These are phyloP conservation scores for Beris chalybata DNA, from an alignment of 2,888 invertebrate genomes.

Conservation along the genomic window DNA sequence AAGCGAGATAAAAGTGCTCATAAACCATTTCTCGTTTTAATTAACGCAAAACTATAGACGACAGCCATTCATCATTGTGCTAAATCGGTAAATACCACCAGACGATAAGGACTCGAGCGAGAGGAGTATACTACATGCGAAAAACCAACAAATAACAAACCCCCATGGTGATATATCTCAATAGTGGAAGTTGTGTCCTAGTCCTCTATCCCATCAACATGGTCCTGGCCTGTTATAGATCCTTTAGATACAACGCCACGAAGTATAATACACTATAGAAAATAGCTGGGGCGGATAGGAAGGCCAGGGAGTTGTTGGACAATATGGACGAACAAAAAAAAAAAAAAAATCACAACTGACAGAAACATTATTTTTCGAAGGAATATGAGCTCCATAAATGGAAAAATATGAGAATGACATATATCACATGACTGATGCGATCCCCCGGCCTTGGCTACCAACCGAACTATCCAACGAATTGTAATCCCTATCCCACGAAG, in stretches of 20 bases:
- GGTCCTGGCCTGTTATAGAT: too few relatives aligned
- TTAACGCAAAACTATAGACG: constrained; percentile 38
- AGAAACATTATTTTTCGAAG: constrained; percentile 38
- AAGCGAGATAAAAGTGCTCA: constrained; percentile 31
- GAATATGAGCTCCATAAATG: constrained; percentile 37
- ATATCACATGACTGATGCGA: constrained; percentile 26
- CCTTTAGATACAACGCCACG: too few relatives aligned
- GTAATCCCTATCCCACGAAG: too few relatives aligned
- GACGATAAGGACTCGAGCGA: constrained; percentile 27
- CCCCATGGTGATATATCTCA: too few relatives aligned
- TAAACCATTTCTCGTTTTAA: constrained; percentile 38
- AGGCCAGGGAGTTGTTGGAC: constrained; percentile 10
- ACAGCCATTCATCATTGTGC: constrained; percentile 36
- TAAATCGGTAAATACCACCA: constrained; percentile 34
- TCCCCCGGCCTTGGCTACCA: neutral
- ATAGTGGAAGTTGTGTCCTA: too few relatives aligned
- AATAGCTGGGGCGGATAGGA: too few relatives aligned
- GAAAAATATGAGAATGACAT: constrained; percentile 38
- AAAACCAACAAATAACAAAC: neutral
- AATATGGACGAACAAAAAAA: constrained; percentile 21
- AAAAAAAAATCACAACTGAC: constrained; percentile 36
- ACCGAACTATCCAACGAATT: too few relatives aligned
- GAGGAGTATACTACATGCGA: neutral
- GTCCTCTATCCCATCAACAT: too few relatives aligned
- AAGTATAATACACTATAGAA: too few relatives aligned